Evolutionary conservation across 1,140 invertebrate genomes (phyloP).

Genomic region (Pemphigus obesinymphae): DNA sequence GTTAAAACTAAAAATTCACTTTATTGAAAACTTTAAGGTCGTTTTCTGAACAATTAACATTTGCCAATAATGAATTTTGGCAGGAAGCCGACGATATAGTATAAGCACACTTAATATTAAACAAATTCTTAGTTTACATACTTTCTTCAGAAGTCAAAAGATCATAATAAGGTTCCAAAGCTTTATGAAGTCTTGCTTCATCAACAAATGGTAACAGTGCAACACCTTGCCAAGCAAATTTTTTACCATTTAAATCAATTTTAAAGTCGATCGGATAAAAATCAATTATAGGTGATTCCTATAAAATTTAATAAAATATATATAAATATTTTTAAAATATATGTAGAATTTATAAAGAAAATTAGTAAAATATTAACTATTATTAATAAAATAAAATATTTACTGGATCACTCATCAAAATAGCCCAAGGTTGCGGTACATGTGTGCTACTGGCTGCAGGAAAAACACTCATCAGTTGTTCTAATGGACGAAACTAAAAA

Average conservation of each 20-base stretch:
- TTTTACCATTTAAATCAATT: constrained; percentile 98
- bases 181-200: constrained; percentile 82
- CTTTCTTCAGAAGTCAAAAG: constrained; percentile 73
- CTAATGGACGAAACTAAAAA: constrained; percentile 85
- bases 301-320: constrained; percentile 46
- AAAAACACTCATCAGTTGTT: constrained; percentile 99
- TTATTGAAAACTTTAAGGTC: no score
- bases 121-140: constrained; percentile 35
- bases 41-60: not conserved
- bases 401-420: constrained; percentile 87
- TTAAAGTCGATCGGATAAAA: constrained; percentile 99
- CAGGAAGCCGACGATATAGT: no score
- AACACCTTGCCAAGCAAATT: constrained; percentile 99
- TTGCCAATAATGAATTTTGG: no score
- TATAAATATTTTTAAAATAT: not conserved
- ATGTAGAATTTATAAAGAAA: not conserved
- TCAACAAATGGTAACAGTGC: constrained; percentile 97
- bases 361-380: no score
- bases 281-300: constrained; percentile 94
- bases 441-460: constrained; percentile 92
- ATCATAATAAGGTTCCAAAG: constrained; percentile 74
- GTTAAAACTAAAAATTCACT: no score
- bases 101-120: no score
- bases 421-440: constrained; percentile 90
- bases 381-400: constrained; percentile 50